Conservation (phyloP, 2,888 invertebrate genomes). For the Caenorhabditis sp. region DNA sequence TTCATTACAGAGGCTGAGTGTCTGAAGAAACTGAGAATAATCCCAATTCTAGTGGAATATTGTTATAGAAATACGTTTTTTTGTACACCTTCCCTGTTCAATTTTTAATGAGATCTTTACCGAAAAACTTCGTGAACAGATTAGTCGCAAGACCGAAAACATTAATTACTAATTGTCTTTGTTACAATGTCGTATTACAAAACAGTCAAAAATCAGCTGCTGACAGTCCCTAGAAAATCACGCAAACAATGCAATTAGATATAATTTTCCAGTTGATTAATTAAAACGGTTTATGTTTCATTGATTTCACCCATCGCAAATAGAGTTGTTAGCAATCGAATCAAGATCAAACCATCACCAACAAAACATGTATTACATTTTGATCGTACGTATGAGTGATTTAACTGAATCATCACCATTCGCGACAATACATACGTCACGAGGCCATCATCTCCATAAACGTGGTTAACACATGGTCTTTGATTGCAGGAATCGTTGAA, state of each 20-base stretch:
- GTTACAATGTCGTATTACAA: neutral
- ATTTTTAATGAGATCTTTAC: too few species aligned
- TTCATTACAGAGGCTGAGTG: too few species aligned
- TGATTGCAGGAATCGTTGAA: slow-evolving; percentile 31
- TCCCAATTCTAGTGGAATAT: too few species aligned
- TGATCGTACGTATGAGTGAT: slow-evolving; percentile 16
- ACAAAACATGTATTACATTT: slow-evolving; percentile 9
- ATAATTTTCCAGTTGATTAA: neutral
- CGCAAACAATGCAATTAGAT: neutral
- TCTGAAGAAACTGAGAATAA: too few species aligned
- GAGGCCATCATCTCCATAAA: slow-evolving; percentile 28
- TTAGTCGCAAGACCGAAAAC: too few species aligned
- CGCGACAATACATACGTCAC: slow-evolving; percentile 17
- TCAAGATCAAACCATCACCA: slow-evolving; percentile 23
- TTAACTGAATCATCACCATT: slow-evolving; percentile 19
- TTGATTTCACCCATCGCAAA: neutral
- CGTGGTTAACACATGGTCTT: slow-evolving; percentile 23
- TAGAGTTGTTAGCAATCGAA: slow-evolving; percentile 6
- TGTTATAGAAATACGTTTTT: too few species aligned
- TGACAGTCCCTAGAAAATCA: neutral
- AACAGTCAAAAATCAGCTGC: neutral
- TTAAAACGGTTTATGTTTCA: neutral
- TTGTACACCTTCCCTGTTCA: too few species aligned
- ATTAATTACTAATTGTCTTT: neutral
- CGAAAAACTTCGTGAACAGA: too few species aligned